Evolutionary conservation across 2,888 invertebrate genomes (phyloP), one percentile per base, ranked within the genome.

Genomic region (Callimorpha dominula): DNA sequence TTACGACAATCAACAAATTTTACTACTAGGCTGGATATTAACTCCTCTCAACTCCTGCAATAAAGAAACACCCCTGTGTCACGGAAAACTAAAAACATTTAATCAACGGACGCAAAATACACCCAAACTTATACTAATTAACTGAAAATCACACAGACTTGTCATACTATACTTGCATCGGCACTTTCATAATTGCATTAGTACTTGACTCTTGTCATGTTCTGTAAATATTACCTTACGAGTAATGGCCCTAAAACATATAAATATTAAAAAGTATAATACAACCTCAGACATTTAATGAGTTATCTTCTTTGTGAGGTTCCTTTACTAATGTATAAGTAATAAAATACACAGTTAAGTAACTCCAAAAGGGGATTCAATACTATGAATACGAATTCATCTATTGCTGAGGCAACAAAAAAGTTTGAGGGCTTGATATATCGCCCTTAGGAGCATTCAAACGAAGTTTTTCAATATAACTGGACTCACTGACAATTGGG

Each of bases 381-480:
- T 82, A 81, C 77, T 76, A 82, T 82, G 77, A 81, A 82, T 82
- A 76, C 74, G 70, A 78, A 80, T 82, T 81, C 73, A 20, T 60
- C 79, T 76, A 81, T 82, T 75, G 82, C 82, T 82, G 81, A 74
- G 67, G 68, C 75, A 79, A 79, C 82, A 81, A 76, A 81, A 82
- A 82, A 82, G 73, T 82, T 82, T 76, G 76, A 82, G 72, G 73
- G 70, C 50, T 70, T 80, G 81, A 82, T 82, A 82, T 81, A 82
- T 82, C 74, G 70, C 73, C 69, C 50, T 67, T 67, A 65, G 62
- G 68, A 73, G 67, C 75, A 70, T 62, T 60, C 74, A 74, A 70
- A 65, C 70, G 72, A 82, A 82, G 75, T 82, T 82, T 82, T 82
- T 81, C 82, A 82, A 82, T 82, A 82, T 81, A 79, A 81, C 78